These are phyloP conservation scores for Coleophora flavipennella DNA, from an alignment of 2,888 invertebrate genomes.

Conservation along the genomic window DNA sequence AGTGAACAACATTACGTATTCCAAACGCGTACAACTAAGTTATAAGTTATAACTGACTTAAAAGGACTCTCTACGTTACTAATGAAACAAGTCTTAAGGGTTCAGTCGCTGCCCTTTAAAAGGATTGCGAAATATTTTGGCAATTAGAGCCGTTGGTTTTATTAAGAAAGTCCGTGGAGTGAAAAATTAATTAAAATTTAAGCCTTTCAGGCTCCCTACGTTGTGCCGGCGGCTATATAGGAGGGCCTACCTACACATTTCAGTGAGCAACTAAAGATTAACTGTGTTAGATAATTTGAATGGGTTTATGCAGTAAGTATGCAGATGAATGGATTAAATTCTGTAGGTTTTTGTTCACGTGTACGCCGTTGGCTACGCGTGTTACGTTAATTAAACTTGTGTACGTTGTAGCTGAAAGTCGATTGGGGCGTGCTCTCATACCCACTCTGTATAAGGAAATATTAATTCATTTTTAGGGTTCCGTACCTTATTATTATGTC, in stretches of 20 bases:
- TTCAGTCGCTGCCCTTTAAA: constrained; percentile 26
- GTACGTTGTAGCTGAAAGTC: not conserved
- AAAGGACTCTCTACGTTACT: constrained; percentile 25
- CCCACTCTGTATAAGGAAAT: too few species aligned
- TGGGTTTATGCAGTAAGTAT: constrained; percentile 46
- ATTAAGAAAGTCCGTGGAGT: constrained; percentile 56
- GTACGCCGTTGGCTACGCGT: constrained; percentile 8
- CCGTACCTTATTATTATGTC: too few species aligned
- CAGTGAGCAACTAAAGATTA: constrained; percentile 65
- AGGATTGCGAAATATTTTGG: constrained; percentile 57
- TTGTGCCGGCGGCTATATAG: constrained; percentile 47
- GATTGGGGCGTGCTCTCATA: too few species aligned
- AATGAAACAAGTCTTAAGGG: constrained; percentile 51
- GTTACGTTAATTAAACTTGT: constrained; percentile 8
- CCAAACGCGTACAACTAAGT: too few species aligned
- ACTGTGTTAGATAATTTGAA: constrained; percentile 58
- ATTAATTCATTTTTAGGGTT: too few species aligned
- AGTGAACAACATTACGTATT: too few species aligned
- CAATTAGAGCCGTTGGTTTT: constrained; percentile 48
- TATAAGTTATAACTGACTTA: too few species aligned
- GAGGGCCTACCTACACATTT: constrained; percentile 52
- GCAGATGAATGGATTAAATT: constrained; percentile 30
- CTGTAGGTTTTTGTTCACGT: constrained; percentile 28
- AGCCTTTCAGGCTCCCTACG: constrained; percentile 49
- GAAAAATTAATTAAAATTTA: constrained; percentile 69